Conservation (phyloP, 2,888 invertebrate genomes). For the Drosophila subquinaria region DNA sequence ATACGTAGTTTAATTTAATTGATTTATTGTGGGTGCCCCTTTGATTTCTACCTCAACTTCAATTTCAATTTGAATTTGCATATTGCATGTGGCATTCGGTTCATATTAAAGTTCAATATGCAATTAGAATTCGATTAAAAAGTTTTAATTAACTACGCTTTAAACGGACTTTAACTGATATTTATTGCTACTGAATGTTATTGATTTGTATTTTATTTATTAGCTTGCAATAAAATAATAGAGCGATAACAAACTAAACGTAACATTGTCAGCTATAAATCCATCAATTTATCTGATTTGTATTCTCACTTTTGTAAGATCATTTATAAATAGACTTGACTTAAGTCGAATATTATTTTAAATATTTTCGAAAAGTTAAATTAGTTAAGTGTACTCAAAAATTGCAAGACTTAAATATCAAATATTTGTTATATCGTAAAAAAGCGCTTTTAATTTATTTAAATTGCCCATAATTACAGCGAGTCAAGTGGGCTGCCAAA, state of each 20-base stretch:
- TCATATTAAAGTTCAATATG: slow-evolving; percentile 37
- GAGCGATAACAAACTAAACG: neutral
- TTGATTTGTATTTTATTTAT: slow-evolving; percentile 22
- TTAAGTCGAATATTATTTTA: neutral
- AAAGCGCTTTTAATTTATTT: slow-evolving; percentile 65
- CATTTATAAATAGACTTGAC: neutral
- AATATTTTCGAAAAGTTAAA: neutral
- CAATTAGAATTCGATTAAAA: slow-evolving; percentile 61
- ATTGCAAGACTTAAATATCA: neutral
- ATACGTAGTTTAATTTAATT: slow-evolving; percentile 66
- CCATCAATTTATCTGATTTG: neutral
- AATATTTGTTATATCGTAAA: slow-evolving; percentile 16
- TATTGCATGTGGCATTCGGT: slow-evolving; percentile 41
- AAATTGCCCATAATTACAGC: slow-evolving; percentile 69
- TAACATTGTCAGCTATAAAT: slow-evolving; percentile 2
- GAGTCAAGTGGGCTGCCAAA: slow-evolving; percentile 58
- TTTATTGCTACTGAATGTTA: slow-evolving; percentile 17
- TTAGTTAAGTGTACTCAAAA: neutral
- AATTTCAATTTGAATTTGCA: slow-evolving; percentile 23
- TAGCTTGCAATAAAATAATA: neutral
- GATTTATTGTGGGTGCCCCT: slow-evolving; percentile 69
- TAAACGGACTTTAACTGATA: slow-evolving; percentile 5
- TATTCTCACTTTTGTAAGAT: neutral
- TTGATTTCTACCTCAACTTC: slow-evolving; percentile 28
- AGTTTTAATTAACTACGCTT: slow-evolving; percentile 20